Percentiles rank a stretch among this genome's conserved stretches.
These are phyloP conservation scores for Aphelenchoides bicaudatus DNA, from an alignment of 2,888 invertebrate species.

Conservation along the genomic window DNA sequence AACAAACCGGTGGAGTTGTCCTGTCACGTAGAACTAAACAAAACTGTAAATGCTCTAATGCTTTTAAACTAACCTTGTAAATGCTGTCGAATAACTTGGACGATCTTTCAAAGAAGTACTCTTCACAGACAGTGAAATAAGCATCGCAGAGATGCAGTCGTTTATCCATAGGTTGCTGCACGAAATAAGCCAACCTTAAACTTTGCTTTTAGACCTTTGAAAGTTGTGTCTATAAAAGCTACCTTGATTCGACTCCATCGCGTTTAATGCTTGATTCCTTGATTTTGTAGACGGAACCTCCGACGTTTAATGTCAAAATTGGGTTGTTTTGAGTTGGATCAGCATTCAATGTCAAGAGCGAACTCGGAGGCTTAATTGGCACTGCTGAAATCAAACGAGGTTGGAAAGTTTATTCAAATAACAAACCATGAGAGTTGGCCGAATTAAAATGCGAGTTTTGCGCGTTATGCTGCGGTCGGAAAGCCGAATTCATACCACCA, in stretches of 20 bases:
- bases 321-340: no score
- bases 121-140: constrained; percentile 37
- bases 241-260: not conserved
- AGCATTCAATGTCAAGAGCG: not conserved
- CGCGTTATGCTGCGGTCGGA: no score
- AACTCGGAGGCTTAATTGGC: not conserved
- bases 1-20: constrained; percentile 24
- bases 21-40: constrained; percentile 52
- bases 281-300: not conserved
- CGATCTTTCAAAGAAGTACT: constrained; percentile 58
- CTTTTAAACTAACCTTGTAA: no score
- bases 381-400: not conserved
- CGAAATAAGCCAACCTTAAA: constrained; percentile 29
- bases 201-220: no score
- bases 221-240: no score
- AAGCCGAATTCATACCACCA: no score
- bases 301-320: constrained; percentile 1
- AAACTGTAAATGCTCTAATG: no score
- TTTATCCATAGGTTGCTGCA: constrained; percentile 25
- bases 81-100: constrained; percentile 50
- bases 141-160: constrained; percentile 34
- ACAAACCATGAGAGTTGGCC: no score
- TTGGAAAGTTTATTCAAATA: no score
- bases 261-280: not conserved
- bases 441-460: no score